Evolutionary conservation across 2,888 invertebrate species (phyloP).

Genomic region (Drymonia ruficornis): DNA sequence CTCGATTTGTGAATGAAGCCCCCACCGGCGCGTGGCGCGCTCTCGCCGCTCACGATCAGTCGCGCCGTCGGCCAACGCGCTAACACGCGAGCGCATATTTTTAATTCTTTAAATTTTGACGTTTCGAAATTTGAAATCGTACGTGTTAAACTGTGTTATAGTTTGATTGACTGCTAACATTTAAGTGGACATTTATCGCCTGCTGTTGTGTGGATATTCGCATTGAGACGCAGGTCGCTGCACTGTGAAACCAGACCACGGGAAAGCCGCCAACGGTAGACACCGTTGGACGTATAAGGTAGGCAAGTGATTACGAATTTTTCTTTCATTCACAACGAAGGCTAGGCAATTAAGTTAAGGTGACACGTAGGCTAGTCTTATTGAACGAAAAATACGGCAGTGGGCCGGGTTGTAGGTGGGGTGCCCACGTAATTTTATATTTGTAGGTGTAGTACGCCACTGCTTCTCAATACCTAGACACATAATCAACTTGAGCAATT

Average conservation of each 20-base stretch:
- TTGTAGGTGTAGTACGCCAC: constrained; percentile 72
- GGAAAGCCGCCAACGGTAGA: constrained; percentile 64
- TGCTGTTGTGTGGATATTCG: constrained; percentile 43
- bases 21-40: constrained; percentile 78
- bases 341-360: constrained; percentile 57
- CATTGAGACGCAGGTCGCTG: constrained; percentile 44
- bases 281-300: constrained; percentile 70
- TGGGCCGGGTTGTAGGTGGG: constrained; percentile 77
- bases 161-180: constrained; percentile 51
- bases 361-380: constrained; percentile 74
- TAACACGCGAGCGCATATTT: constrained; percentile 71
- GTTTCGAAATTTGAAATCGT: constrained; percentile 70
- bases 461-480: constrained; percentile 56
- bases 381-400: constrained; percentile 68
- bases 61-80: constrained; percentile 75
- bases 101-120: constrained; percentile 59
- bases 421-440: constrained; percentile 75
- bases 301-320: constrained; percentile 66
- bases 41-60: constrained; percentile 70
- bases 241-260: constrained; percentile 51
- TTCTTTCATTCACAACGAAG: constrained; percentile 51
- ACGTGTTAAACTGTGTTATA: constrained; percentile 55
- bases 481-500: constrained; percentile 40
- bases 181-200: constrained; percentile 41
- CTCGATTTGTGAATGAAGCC: constrained; percentile 81